These are phyloP conservation scores for Dyspetes luteomarginatus DNA, from an alignment of 2,888 invertebrate species.

Conservation along the genomic window DNA sequence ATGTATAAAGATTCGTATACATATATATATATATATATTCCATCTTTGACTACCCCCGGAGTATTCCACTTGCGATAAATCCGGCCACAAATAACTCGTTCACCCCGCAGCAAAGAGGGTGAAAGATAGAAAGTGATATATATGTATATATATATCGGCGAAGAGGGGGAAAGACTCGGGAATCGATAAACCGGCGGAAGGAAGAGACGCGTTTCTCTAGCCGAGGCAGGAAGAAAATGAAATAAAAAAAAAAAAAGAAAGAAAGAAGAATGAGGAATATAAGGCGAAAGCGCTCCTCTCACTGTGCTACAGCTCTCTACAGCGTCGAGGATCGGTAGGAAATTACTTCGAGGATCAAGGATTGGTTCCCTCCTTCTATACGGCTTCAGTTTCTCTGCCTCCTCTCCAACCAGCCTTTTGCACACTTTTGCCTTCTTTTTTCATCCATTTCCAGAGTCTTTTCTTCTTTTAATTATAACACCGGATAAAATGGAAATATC, in stretches of 20 bases:
- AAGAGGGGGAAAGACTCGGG: conserved; percentile 33
- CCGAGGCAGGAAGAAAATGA: conserved; percentile 21
- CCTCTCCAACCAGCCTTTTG: not conserved
- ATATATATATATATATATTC: conserved; percentile 2
- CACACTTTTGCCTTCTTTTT: conserved; percentile 13
- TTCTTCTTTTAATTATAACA: conserved; percentile 52
- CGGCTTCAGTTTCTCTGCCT: conserved; percentile 12
- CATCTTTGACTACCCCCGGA: conserved; percentile 39
- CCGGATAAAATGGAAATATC: conserved; percentile 41
- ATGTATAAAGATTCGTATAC: conserved; percentile 30
- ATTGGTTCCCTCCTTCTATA: conserved; percentile 19
- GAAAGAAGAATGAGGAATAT: conserved; percentile 38
- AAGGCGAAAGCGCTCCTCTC: conserved; percentile 30
- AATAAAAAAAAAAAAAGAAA: conserved; percentile 37
- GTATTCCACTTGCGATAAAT: conserved; percentile 63
- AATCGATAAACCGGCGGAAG: conserved; percentile 71
- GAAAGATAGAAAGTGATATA: conserved; percentile 32
- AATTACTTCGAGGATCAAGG: conserved; percentile 68
- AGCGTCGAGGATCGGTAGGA: conserved; percentile 60
- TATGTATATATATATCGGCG: not conserved
- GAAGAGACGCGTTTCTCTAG: conserved; percentile 60
- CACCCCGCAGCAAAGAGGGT: conserved; percentile 56
- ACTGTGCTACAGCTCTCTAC: conserved; percentile 24
- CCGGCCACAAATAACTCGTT: conserved; percentile 66
- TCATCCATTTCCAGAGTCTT: conserved; percentile 24